Percentiles rank a stretch among this genome's conserved stretches.
phyloP scores from a whole-genome alignment of 2,888 invertebrate genomes.

The Cataglyphis cursor region DNA sequence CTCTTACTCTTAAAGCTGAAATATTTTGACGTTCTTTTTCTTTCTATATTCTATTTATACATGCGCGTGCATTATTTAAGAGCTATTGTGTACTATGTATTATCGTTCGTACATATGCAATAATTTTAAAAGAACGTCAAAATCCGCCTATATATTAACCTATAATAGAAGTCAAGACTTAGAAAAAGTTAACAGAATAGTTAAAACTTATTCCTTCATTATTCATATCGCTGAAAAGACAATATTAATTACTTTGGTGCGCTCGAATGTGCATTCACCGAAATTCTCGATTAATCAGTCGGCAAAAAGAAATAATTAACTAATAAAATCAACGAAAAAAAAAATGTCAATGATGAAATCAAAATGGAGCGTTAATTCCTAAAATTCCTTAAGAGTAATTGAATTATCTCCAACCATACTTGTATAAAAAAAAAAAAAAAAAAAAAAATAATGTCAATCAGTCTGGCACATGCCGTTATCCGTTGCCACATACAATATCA shows the following conservation, averaged over 20 bases:
- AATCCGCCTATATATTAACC: conserved; percentile 76
- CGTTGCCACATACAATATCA: conserved; percentile 85
- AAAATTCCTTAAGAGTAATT: conserved; percentile 53
- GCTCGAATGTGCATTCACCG: conserved; percentile 38
- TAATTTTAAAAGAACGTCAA: conserved; percentile 72
- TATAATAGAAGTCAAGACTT: conserved; percentile 58
- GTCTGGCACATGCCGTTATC: conserved; percentile 87
- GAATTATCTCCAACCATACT: conserved; percentile 73
- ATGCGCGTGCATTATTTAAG: not conserved
- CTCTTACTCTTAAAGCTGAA: conserved; percentile 73
- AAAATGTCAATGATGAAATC: conserved; percentile 37
- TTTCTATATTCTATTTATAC: conserved; percentile 53
- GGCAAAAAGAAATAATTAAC: conserved; percentile 44
- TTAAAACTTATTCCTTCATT: conserved; percentile 64
- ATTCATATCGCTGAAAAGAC: conserved; percentile 70
- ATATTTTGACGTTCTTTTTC: conserved; percentile 76
- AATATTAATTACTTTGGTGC: conserved; percentile 60
- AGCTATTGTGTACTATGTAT: not conserved
- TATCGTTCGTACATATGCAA: not conserved
- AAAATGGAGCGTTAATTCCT: conserved; percentile 48
- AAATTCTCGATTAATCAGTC: conserved; percentile 53
- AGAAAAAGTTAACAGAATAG: conserved; percentile 53
- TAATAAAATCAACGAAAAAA: conserved; percentile 50
- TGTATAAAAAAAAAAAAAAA: conserved; percentile 27
- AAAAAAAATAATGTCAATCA: conserved; percentile 84